A percentile compares a stretch with the other conserved stretches of the same genome.
Conservation (phyloP, 2,888 invertebrate genomes). For the Dastarcus helophoroides region DNA sequence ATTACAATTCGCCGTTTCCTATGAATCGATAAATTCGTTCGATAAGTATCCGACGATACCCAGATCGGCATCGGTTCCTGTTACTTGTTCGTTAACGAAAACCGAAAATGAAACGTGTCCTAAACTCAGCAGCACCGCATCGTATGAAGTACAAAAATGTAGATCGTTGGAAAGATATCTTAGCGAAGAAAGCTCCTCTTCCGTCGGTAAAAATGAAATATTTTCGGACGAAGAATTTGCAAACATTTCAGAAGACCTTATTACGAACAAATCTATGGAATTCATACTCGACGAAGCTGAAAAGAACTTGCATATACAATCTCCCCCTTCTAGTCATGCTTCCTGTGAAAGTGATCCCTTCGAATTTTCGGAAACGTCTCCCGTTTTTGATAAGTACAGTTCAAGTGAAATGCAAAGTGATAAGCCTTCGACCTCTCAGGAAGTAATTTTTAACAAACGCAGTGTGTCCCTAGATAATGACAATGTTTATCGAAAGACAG, state of each 20-base stretch:
- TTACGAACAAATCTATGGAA: conserved; percentile 25
- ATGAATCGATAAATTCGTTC: too few species aligned
- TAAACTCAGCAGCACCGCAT: too few species aligned
- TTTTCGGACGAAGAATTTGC: too few species aligned
- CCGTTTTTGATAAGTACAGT: conserved; percentile 12
- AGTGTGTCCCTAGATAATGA: conserved; percentile 8
- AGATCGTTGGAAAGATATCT: too few species aligned
- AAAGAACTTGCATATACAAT: conserved; percentile 24
- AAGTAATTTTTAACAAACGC: conserved; percentile 4
- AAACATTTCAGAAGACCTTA: conserved; percentile 15
- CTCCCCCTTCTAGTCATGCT: conserved; percentile 19
- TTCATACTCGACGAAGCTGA: conserved; percentile 27
- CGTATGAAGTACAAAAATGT: too few species aligned
- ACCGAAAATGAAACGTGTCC: too few species aligned
- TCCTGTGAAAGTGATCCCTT: conserved; percentile 19
- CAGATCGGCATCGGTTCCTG: too few species aligned
- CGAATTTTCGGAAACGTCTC: conserved; percentile 21
- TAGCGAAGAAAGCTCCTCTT: too few species aligned
- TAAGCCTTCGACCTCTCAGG: conserved; percentile 8
- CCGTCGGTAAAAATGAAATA: too few species aligned
- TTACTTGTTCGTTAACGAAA: too few species aligned
- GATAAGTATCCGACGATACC: too few species aligned
- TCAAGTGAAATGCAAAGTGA: conserved; percentile 6
- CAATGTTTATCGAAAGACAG: conserved; percentile 6
- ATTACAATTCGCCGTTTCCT: too few species aligned